Evolutionary conservation across 1,140 invertebrate genomes (phyloP).

Genomic region (Caenorhabditis remanei): DNA sequence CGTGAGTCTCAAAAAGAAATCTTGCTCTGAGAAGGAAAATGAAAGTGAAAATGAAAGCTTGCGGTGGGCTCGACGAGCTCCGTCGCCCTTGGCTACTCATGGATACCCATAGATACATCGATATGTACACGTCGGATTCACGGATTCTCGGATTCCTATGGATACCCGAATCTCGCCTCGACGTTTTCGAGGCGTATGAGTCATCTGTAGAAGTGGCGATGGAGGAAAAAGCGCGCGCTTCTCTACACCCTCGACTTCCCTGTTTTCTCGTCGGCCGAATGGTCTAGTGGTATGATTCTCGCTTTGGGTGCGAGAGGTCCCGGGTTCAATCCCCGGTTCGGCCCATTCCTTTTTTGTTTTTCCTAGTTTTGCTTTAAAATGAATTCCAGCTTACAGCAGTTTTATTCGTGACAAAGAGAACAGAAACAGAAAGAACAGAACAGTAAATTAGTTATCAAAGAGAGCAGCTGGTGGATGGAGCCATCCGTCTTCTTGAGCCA

Average conservation of each 20-base stretch:
- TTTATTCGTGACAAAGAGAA: too few species aligned
- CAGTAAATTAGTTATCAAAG: constrained; percentile 6
- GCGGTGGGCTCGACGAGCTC: neutral
- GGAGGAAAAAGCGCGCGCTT: too few species aligned
- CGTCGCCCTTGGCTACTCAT: neutral
- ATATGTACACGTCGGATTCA: neutral
- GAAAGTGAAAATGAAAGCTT: constrained; percentile 4
- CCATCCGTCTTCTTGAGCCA: neutral
- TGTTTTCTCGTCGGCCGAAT: neutral
- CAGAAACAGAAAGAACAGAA: too few species aligned
- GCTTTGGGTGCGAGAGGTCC: constrained; percentile 77
- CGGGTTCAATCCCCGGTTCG: constrained; percentile 73
- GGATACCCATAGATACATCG: neutral
- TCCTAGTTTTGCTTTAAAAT: too few species aligned
- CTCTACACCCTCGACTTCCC: too few species aligned
- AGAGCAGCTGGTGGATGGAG: neutral
- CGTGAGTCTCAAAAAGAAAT: neutral
- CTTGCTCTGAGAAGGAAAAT: neutral
- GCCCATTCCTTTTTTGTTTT: neutral
- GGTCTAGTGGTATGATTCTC: constrained; percentile 77
- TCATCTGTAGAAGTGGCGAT: too few species aligned
- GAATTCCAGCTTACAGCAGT: too few species aligned
- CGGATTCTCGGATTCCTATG: neutral
- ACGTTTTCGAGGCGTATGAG: too few species aligned
- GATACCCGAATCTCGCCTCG: neutral